Conservation (phyloP, 2,888 invertebrate genomes). For the Drosophila suboccidentalis region DNA sequence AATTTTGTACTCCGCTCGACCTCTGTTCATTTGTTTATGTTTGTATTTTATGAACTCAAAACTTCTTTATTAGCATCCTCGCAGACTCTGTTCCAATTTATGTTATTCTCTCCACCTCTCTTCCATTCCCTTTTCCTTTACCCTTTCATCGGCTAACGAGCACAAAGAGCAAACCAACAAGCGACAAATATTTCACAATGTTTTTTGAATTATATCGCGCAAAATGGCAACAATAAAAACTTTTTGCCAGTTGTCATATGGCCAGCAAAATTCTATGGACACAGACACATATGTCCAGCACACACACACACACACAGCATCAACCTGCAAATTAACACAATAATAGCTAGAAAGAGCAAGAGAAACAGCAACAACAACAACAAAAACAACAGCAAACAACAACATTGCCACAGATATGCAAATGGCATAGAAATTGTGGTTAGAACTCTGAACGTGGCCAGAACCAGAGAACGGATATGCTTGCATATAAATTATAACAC, state of each 20-base stretch:
- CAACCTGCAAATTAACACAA: conserved; percentile 80
- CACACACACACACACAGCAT: conserved; percentile 33
- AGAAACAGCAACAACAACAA: conserved; percentile 18
- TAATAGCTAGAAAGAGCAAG: conserved; percentile 69
- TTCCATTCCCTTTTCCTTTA: neutral
- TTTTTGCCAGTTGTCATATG: conserved; percentile 76
- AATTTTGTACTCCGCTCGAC: neutral
- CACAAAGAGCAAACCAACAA: conserved; percentile 59
- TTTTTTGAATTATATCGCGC: conserved; percentile 70
- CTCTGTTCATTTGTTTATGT: neutral
- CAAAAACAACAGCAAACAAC: conserved; percentile 30
- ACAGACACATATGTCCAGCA: conserved; percentile 15
- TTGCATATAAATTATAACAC: conserved; percentile 85
- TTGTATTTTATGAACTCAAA: neutral
- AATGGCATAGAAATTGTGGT: conserved; percentile 71
- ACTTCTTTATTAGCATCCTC: neutral
- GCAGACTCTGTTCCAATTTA: neutral
- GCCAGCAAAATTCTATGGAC: conserved; percentile 35
- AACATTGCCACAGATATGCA: conserved; percentile 70
- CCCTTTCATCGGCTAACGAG: conserved; percentile 9
- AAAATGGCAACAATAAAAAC: conserved; percentile 70
- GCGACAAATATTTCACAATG: conserved; percentile 75
- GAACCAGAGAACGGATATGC: conserved; percentile 68
- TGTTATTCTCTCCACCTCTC: neutral
- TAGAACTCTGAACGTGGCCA: conserved; percentile 34